Evolutionary conservation across 2,113 vertebrate genomes (phyloP).

Genomic region (Puffinus mauretanicus): DNA sequence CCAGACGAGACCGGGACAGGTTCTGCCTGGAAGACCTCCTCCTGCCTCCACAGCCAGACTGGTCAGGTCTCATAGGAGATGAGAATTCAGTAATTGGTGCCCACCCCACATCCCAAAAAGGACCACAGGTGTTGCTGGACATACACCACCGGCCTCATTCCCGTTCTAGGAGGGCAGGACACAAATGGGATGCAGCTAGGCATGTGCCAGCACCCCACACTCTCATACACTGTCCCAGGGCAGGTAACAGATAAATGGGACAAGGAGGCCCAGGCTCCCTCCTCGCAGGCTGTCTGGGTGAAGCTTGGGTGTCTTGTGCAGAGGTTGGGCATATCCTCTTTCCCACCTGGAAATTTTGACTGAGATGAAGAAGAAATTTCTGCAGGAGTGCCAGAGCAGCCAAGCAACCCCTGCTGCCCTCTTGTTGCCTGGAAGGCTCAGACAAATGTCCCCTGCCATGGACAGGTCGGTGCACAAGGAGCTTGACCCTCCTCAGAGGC

Average conservation of each 20-base stretch:
- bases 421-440: background rate
- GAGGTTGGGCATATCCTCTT: background rate
- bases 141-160: accelerated
- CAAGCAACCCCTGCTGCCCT: background rate
- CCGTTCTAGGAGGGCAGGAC: background rate
- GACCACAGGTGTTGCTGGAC: background rate
- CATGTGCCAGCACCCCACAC: background rate
- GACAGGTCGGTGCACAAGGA: background rate
- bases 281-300: background rate
- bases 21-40: background rate
- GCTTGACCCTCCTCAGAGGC: accelerated
- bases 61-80: background rate
- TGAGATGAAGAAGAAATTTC: background rate
- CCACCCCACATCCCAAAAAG: background rate
- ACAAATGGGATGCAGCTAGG: background rate
- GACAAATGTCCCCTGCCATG: accelerated
- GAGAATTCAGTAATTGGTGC: background rate
- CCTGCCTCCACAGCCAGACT: background rate
- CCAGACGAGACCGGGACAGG: background rate
- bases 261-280: background rate
- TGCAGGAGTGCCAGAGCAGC: background rate
- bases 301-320: background rate
- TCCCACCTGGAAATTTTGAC: background rate
- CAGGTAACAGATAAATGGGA: background rate
- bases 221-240: background rate